phyloP scores from a whole-genome alignment of 2,113 vertebrate species.

The Entelurus aequoreus region DNA sequence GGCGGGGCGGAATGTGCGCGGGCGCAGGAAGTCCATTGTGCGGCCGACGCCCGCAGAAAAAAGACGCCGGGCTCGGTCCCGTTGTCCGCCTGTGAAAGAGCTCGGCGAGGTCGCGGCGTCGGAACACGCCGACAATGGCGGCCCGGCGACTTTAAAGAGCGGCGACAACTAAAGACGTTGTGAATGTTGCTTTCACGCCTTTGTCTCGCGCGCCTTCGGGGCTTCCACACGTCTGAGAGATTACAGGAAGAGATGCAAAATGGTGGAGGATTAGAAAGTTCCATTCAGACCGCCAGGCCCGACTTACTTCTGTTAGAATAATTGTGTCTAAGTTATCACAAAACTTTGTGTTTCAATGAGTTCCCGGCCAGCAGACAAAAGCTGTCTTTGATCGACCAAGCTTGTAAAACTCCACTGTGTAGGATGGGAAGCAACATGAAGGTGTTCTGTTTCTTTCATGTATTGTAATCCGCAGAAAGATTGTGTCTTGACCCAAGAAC shows the following conservation, averaged over 20 bases:
- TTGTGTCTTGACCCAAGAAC: no score
- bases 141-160: conserved; percentile 64
- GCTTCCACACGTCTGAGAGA: conserved; percentile 22
- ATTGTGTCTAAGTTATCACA: no score
- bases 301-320: background rate
- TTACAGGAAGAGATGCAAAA: conserved; percentile 32
- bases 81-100: conserved; percentile 63
- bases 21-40: conserved; percentile 74
- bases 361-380: no score
- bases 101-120: conserved; percentile 66
- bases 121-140: conserved; percentile 61
- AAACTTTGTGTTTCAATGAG: no score
- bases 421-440: no score
- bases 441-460: no score
- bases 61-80: conserved; percentile 55
- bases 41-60: conserved; percentile 72
- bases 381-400: no score
- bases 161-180: conserved; percentile 66
- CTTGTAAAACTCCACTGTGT: no score
- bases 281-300: background rate
- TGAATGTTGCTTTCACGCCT: conserved; percentile 68
- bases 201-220: conserved; percentile 44
- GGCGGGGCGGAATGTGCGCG: conserved; percentile 64
- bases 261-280: background rate
- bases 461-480: no score